Base-by-base conservation (phyloP, 2,797 vertebrate species). In the Sebastes diploproa region DNA sequence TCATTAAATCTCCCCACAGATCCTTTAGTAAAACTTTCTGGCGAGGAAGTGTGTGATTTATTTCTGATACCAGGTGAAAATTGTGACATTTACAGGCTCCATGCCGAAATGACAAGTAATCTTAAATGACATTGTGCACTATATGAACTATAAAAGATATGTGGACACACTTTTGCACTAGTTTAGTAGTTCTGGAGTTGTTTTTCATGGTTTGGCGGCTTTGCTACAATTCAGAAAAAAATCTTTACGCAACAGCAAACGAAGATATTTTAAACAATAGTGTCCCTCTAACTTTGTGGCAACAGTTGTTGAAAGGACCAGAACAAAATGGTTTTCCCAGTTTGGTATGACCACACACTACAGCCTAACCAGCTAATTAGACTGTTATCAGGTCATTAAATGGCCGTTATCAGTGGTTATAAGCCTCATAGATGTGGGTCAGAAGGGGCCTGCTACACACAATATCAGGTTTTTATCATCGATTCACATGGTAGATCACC, bases 1-100 rank as follows among this genome's bases (percentile, higher is more conserved):
- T 82, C 11, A 71, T 66, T 72, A 61, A 55, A 61, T 66, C 32
- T 10, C 34, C 64, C 2, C 46, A 22, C 2, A 46, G 50, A 67
- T 63, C 4, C 11, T 29, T 34, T 13, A 36, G 14, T 63, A 6
- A 69, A 69, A 64, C 30, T 64, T 5, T 7, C 3, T 52, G 56
- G 27, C 67, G 7, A 60, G 58, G 1, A 2, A 20, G 18, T 36
- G 30, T 12, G 32, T 25, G 14, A 29, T 27, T 38, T 8, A 11
- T 20, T 14, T 52, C 50, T 52, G 50, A 52, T 52, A 52, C 42
- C 7, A 50, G 42, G 16, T 50, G 42, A 20, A 50, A 50, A 18
- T 50, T 50, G 3, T 46, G 64, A 23, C 20, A 73, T 30, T 66
- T 18, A 52, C 32, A 58, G 52, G 14, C 14, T 68, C n/a, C 20